Base-by-base conservation (phyloP, 2,888 invertebrate genomes). In the Campoplex nolae region DNA sequence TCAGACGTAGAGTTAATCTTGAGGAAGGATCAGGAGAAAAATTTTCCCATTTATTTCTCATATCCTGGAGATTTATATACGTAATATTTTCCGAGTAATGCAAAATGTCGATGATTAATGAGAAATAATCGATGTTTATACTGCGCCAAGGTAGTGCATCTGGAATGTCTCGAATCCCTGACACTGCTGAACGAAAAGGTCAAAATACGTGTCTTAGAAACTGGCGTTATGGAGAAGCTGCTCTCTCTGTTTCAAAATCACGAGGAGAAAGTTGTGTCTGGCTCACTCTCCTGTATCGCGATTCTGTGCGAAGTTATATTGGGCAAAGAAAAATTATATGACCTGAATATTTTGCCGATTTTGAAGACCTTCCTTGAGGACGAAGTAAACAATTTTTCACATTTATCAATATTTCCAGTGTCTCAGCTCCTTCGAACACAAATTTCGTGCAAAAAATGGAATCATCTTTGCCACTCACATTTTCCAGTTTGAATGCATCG, bases 311-410 rank as follows among this genome's bases (percentile, higher is more conserved):
- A 93, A 32, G 93, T 94, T 3, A 84, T 91, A 23, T 79, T 88
- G 67, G 95, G 94, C 9, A 94, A 94, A 89, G 91, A 92, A 88
- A 91, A 94, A 67, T 94, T 95, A 3, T 90, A 93, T 16, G 91
- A 94, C 77, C 81, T 90, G 23, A 91, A 94, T 74, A 85, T 95
- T 51, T 84, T 95, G 68, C 80, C 88, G 7, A 90, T 84, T 65
- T 88, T 95, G 23, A 92, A 92, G 58, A 85, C 83, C 58, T 90
- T 94, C 18, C 84, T 95, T 42, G 89, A 93, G 32, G 91, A 93
- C 77, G 90, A 93, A 85, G 95, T 94, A 90, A 84, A 70, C 32
- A 56, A 16, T 16, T 76, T 58, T 48, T 62, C 0, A 56, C 16
- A 23, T 7, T 32, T 11, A 3, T 28, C 9, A 11, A 11, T 11